Evolutionary conservation across 2,797 vertebrate species (phyloP).

Genomic region (Emys orbicularis): DNA sequence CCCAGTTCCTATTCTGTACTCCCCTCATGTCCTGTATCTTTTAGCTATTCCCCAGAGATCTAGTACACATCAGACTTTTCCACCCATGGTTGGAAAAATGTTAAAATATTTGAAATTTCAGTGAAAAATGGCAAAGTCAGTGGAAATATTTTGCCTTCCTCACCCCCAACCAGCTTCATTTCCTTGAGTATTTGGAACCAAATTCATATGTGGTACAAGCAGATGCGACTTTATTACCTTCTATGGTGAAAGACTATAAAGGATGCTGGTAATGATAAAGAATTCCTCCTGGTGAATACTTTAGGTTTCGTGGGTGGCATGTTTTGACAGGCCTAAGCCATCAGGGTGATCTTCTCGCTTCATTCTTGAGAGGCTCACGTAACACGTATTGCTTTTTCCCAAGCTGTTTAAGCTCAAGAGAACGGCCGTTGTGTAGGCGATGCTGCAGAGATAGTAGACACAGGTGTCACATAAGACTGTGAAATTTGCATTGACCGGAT

Average conservation of each 20-base stretch:
- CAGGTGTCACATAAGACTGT: neutral
- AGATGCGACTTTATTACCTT: neutral
- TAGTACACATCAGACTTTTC: neutral
- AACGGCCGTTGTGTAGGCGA: neutral
- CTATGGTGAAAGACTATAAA: neutral
- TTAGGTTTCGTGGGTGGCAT: neutral
- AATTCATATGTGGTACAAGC: neutral
- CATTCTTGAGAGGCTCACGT: neutral
- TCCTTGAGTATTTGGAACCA: neutral
- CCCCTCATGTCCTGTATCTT: too few relatives aligned
- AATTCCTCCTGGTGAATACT: neutral
- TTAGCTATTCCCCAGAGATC: rapidly evolving
- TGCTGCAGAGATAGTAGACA: neutral
- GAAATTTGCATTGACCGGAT: neutral
- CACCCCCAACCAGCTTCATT: neutral
- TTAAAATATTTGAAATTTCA: neutral
- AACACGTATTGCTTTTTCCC: neutral
- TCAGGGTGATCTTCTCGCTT: neutral
- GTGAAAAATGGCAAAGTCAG: neutral
- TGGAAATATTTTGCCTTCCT: neutral
- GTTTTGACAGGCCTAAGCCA: neutral
- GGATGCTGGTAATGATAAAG: neutral
- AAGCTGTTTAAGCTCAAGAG: neutral
- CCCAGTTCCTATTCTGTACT: rapidly evolving
- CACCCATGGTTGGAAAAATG: neutral